phyloP scores from a whole-genome alignment of 2,797 vertebrate genomes.

The Darevskia mixta region DNA sequence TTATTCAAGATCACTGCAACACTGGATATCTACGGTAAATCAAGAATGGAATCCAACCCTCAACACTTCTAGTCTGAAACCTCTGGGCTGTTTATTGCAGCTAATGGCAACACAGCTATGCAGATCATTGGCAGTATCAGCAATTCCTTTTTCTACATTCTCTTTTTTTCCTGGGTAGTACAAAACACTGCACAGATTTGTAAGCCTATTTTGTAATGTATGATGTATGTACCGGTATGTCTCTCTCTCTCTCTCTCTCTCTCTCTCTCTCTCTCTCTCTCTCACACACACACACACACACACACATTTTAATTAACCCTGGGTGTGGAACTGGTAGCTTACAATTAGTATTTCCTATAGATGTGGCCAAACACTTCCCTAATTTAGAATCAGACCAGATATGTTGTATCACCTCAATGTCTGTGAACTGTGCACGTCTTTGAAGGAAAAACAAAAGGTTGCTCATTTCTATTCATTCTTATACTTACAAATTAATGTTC shows the following conservation, averaged over 20 bases:
- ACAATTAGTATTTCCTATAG: not conserved
- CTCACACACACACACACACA: no score
- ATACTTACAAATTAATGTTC: not conserved
- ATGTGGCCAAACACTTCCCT: not conserved
- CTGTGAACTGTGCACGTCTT: no score
- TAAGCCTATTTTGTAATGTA: not conserved
- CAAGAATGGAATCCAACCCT: not conserved
- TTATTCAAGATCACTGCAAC: not conserved
- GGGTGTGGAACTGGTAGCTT: not conserved
- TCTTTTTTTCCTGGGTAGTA: not conserved
- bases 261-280: no score
- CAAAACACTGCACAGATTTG: not conserved
- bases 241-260: no score
- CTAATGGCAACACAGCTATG: not conserved
- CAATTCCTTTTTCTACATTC: not conserved
- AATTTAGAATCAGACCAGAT: not conserved
- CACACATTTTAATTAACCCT: not conserved
- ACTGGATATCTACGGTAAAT: not conserved
- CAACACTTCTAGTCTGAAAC: not conserved
- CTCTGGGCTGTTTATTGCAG: not conserved
- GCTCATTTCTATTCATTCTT: not conserved
- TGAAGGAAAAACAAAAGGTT: no score
- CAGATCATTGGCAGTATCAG: constrained; percentile 10
- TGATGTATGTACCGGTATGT: no score
- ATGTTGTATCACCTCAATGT: not conserved